Base-by-base conservation (phyloP, 2,888 invertebrate species). In the Hanleya hanleyi region DNA sequence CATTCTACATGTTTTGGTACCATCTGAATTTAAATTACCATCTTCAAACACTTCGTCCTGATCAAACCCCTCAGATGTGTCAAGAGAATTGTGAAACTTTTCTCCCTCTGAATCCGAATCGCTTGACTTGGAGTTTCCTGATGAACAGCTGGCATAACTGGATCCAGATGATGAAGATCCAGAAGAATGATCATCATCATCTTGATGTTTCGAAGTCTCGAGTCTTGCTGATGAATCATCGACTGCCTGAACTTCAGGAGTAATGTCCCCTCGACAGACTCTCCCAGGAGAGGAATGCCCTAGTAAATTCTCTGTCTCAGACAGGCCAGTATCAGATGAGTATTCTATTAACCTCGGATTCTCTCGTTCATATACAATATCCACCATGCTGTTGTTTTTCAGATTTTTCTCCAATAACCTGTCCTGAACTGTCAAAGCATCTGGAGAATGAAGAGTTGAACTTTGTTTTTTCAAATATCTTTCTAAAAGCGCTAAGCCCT, bases 401-500 rank as follows among this genome's bases (percentile, higher is more conserved):
- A 67, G 50, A 32, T 49, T 49, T 22, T 32, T 49, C 50, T 32
- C 22, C n/a, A 26, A 18, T 18, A 49, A 33, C n/a, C 49, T n/a
- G 32, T 37, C 67, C 35, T 47, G 18, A 33, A 32, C 69, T 36
- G 38, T 51, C 26, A 32, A 18, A 29, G 26, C 4, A 4, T 57
- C 57, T 32, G 22, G 26, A 4, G 57, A 35, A 35, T 35, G 22
- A 1, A 32, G 7, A 47, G 22, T 37, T 9, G 68, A 50, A 15
- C 61, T 68, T 62, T 83, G 83, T 72, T 84, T 83, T 82, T 92
- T 92, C 33, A 98, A 91, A 91, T 95, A 95, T 61, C 92, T 92
- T 88, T 98, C 97, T 12, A 98, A 90, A 51, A 94, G 91, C 0
- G 91, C 85, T 9, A 98, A 92, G 0, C 97, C 98, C 70, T 95